Base-by-base conservation (phyloP, 2,113 vertebrate genomes). In the Nerophis lumbriciformis region DNA sequence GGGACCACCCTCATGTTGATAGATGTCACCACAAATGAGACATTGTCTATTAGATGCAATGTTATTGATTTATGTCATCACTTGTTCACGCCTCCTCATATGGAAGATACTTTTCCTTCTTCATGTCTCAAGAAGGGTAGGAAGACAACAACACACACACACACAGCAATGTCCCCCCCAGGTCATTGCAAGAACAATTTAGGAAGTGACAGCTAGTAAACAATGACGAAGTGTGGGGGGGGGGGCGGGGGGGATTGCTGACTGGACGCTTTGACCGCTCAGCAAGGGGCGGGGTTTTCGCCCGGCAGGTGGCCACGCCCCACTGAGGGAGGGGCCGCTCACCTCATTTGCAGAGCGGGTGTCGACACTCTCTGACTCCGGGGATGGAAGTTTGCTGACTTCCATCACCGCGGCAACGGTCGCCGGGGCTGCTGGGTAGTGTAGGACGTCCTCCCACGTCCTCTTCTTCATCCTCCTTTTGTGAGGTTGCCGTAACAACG, bases 151-250 rank as follows among this genome's bases (percentile, higher is more conserved):
- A 28, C 28, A 28, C 28, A 28, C 28, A 28, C 28, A 28, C 28
- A 19, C 19, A 55, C 36, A n/a, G 36, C 53, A 12, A 28, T 45
- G 10, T 48, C 28, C 2, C 12, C 13, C 38, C 15, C 79, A 75
- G 71, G 68, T 80, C 72, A 61, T 82, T 79, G 81, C 83, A 81
- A 54, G 61, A 65, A 45, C 69, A 79, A 84, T 84, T 84, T 79
- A 81, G 82, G 78, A 79, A 76, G 69, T 86, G 84, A 86, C 83
- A 85, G 85, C 78, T 70, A 71, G 79, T 85, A 88, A 87, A 89
- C 83, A 75, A 87, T 85, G 84, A 88, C 79, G 80, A 75, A 86
- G 76, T 42, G 66, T 14, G 10, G 67, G n/a, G 2, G 42, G 38
- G 3, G n/a, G 36, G 15, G 53, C 5, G 4, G 14, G 15, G 42